Conservation (phyloP, 2,113 vertebrate species). For the Riparia riparia region DNA sequence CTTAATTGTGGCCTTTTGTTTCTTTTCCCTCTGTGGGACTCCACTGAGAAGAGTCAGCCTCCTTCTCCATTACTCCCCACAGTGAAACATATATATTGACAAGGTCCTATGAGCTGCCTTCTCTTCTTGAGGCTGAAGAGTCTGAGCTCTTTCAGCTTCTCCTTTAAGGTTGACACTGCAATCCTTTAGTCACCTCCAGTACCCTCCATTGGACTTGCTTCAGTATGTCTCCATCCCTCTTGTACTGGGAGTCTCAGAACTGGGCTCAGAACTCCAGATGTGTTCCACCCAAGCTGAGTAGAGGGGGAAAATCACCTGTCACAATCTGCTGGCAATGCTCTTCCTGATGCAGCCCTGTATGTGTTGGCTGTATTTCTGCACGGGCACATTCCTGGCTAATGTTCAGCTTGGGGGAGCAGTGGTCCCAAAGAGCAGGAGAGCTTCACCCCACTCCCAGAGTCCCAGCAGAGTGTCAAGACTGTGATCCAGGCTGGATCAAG, state of each 20-base stretch:
- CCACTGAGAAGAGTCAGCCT: not conserved
- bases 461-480: not conserved
- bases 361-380: not conserved
- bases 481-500: not conserved
- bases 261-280: not conserved
- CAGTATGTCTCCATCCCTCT: not conserved
- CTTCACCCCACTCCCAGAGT: not conserved
- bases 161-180: not conserved
- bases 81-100: not conserved
- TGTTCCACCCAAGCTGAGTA: not conserved
- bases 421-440: not conserved
- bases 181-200: not conserved
- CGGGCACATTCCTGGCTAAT: not conserved
- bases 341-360: accelerated
- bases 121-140: not conserved
- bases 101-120: not conserved
- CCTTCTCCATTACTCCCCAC: not conserved
- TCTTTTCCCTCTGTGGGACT: not conserved
- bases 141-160: not conserved
- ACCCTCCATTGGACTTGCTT: not conserved
- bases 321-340: not conserved
- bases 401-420: not conserved
- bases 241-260: not conserved
- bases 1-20: not conserved
- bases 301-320: not conserved